A percentile compares a stretch with the other conserved stretches of the same genome.
Evolutionary conservation across 2,888 invertebrate genomes (phyloP).

Genomic region (Limnephilus marmoratus): DNA sequence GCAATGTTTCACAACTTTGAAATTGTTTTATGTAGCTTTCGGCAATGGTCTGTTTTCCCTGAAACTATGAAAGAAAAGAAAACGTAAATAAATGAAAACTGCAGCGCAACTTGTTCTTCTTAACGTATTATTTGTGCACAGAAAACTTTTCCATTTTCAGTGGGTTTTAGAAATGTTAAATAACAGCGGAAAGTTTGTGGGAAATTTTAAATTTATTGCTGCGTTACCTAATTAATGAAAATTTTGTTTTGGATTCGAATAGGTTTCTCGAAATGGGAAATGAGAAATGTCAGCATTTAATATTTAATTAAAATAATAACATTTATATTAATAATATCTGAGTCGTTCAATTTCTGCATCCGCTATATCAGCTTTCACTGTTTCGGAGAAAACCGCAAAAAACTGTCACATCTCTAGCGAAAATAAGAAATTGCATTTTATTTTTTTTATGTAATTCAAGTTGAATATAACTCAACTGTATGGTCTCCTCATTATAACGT

Average conservation of each 20-base stretch:
- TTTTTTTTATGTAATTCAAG: no score
- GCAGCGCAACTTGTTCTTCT: background rate
- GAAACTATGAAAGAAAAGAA: background rate
- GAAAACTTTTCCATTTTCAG: background rate
- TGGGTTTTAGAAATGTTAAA: background rate
- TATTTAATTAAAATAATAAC: no score
- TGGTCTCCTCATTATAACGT: no score
- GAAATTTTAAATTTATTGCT: background rate
- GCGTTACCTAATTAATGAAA: background rate
- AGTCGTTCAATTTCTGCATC: no score
- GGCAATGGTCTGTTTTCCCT: slow-evolving; percentile 3
- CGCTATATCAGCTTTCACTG: no score
- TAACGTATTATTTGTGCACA: background rate
- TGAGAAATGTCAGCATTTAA: no score
- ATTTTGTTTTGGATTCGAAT: background rate
- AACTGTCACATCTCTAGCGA: no score
- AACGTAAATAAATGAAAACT: background rate
- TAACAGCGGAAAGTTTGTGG: background rate
- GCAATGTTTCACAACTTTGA: slow-evolving; percentile 18
- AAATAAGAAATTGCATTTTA: no score
- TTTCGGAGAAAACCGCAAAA: no score
- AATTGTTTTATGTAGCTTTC: slow-evolving; percentile 25
- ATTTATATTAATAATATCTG: no score
- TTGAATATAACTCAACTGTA: no score
- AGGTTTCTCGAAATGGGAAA: background rate